A percentile compares a stretch with the other conserved stretches of the same genome.
Evolutionary conservation across 1,140 invertebrate genomes (phyloP).

Genomic region (Anthonomus grandis): DNA sequence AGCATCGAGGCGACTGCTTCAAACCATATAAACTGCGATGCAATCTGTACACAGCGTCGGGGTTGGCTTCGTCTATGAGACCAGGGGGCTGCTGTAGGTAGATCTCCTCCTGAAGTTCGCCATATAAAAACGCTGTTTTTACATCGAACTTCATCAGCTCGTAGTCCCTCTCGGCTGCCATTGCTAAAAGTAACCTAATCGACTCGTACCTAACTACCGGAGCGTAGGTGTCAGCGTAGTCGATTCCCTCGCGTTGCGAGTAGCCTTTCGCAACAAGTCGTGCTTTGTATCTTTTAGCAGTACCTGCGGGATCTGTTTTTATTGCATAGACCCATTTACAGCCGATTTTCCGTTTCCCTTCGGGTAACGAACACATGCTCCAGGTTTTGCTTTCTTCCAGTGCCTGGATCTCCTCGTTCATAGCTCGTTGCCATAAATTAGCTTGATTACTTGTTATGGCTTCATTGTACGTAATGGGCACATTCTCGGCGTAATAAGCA

Average conservation of each 20-base stretch:
- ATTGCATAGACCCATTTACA: conserved; percentile 24
- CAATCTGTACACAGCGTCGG: conserved; percentile 31
- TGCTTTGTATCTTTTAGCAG: conserved; percentile 18
- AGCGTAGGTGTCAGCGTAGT: conserved; percentile 46
- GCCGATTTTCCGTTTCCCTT: not conserved
- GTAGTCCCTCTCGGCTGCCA: conserved; percentile 19
- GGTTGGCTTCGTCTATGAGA: too few relatives aligned
- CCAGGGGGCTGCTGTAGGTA: conserved; percentile 43
- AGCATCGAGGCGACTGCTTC: conserved; percentile 49
- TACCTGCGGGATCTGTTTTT: conserved; percentile 12
- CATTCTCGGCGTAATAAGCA: too few relatives aligned
- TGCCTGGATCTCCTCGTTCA: not conserved
- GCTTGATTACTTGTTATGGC: not conserved
- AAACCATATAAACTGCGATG: conserved; percentile 49
- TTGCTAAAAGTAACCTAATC: conserved; percentile 31
- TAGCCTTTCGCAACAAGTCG: conserved; percentile 47
- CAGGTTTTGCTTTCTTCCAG: not conserved
- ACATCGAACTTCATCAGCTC: conserved; percentile 41
- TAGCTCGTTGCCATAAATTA: not conserved
- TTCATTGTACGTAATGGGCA: too few relatives aligned
- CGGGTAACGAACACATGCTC: not conserved
- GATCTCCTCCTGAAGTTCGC: conserved; percentile 46
- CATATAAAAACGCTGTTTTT: conserved; percentile 49
- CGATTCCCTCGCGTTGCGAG: conserved; percentile 44
- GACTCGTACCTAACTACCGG: conserved; percentile 41